Evolutionary conservation across 23 tunicate species (phyloP).

Genomic region (Ascidia mentula): DNA sequence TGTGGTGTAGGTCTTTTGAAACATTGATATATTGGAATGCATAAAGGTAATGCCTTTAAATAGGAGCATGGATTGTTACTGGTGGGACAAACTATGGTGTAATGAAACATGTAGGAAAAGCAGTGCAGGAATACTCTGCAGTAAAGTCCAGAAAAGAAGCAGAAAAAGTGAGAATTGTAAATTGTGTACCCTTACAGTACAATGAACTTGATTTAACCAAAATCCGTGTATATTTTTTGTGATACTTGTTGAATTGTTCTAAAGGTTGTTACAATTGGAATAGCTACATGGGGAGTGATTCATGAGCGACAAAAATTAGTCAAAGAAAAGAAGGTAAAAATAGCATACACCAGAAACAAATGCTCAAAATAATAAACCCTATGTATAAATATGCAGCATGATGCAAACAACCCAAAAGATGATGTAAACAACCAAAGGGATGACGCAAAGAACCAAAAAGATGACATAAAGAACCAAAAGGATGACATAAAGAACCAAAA

Average conservation of each 20-base stretch:
- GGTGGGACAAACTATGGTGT: conserved; percentile 92
- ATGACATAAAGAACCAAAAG: too few species aligned
- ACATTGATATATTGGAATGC: too few species aligned
- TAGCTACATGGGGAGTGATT: conserved; percentile 77
- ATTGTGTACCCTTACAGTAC: too few species aligned
- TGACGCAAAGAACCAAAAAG: too few species aligned
- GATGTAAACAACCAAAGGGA: too few species aligned
- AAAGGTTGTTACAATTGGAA: conserved; percentile 76
- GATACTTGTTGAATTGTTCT: too few species aligned
- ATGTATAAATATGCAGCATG: not conserved
- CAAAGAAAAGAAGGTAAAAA: not conserved
- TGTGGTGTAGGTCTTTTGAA: too few species aligned
- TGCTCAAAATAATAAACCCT: not conserved
- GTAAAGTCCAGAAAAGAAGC: conserved; percentile 9
- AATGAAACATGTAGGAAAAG: conserved; percentile 96
- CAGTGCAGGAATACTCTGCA: conserved; percentile 55
- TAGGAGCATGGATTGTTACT: conserved; percentile 94
- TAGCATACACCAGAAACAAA: not conserved
- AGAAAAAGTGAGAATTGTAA: conserved; percentile 1
- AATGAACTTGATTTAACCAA: not conserved
- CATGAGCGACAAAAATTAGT: not conserved
- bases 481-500: too few species aligned
- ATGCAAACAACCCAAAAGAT: not conserved
- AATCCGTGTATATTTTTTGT: not conserved
- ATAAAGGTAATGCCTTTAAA: not conserved